These are phyloP conservation scores for Triops cancriformis DNA, from an alignment of 1,140 invertebrate genomes.

Conservation along the genomic window DNA sequence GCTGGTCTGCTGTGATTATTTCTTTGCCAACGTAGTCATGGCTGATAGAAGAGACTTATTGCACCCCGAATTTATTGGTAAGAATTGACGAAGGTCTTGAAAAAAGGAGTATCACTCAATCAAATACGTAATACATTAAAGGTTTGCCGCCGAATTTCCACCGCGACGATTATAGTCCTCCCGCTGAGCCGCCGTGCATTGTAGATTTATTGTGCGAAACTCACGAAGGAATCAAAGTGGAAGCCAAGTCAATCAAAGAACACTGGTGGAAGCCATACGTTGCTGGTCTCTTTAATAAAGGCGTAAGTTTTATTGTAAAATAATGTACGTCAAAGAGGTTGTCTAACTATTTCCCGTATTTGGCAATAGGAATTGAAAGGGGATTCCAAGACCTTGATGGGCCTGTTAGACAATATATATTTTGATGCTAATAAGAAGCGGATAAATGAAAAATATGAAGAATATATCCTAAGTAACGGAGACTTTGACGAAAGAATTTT, in stretches of 20 bases:
- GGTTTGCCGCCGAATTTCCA: constrained; percentile 64
- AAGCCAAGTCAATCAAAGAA: constrained; percentile 82
- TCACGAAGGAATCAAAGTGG: constrained; percentile 67
- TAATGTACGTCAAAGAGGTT: not conserved
- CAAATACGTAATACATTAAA: constrained; percentile 36
- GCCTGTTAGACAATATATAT: constrained; percentile 57
- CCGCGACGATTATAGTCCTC: constrained; percentile 53
- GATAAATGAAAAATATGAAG: constrained; percentile 80
- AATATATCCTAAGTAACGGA: constrained; percentile 78
- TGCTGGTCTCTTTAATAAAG: constrained; percentile 66
- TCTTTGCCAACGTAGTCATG: constrained; percentile 76
- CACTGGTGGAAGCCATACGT: constrained; percentile 77
- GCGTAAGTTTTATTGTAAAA: constrained; percentile 40
- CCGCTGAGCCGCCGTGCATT: constrained; percentile 65
- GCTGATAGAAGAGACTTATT: constrained; percentile 72
- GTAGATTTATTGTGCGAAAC: constrained; percentile 72
- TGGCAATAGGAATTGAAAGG: constrained; percentile 47
- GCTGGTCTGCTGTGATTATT: constrained; percentile 79
- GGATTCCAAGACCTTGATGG: constrained; percentile 52
- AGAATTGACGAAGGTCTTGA: constrained; percentile 31
- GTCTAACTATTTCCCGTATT: constrained; percentile 18
- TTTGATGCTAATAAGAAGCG: constrained; percentile 75
- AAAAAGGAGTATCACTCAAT: not conserved
- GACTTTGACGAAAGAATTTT: constrained; percentile 97
- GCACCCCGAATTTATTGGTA: constrained; percentile 73